Evolutionary conservation across 1,140 invertebrate genomes (phyloP).

Genomic region (Cydia strobilella): DNA sequence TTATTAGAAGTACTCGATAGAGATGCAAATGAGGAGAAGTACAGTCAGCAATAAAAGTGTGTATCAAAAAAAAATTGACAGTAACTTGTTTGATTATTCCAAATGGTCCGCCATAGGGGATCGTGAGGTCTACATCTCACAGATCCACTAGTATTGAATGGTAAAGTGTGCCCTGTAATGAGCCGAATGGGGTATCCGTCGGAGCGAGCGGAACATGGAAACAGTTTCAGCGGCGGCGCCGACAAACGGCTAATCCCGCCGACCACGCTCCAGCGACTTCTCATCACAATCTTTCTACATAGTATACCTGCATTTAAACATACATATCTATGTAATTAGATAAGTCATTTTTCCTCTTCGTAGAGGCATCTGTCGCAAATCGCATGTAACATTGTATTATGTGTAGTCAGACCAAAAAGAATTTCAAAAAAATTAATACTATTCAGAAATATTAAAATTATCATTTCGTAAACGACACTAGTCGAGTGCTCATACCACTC

Average conservation of each 20-base stretch:
- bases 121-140: too few relatives aligned
- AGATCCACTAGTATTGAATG: neutral
- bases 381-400: neutral
- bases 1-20: too few relatives aligned
- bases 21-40: too few relatives aligned
- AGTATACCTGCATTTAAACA: neutral
- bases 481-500: too few relatives aligned
- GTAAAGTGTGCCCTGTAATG: neutral
- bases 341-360: neutral
- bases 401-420: neutral
- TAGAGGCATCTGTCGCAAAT: neutral
- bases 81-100: too few relatives aligned
- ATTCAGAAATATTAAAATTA: too few relatives aligned
- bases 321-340: neutral
- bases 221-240: slow-evolving; percentile 13
- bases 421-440: too few relatives aligned
- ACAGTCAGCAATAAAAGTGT: too few relatives aligned
- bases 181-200: neutral
- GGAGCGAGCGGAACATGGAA: slow-evolving; percentile 2
- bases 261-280: slow-evolving; percentile 3
- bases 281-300: slow-evolving; percentile 4
- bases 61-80: too few relatives aligned
- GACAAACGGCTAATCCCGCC: slow-evolving; percentile 8
- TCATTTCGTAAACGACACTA: too few relatives aligned
- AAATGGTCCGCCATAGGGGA: too few relatives aligned